These are phyloP conservation scores for Melolontha melolontha DNA, from an alignment of 2,888 invertebrate species.

Conservation along the genomic window DNA sequence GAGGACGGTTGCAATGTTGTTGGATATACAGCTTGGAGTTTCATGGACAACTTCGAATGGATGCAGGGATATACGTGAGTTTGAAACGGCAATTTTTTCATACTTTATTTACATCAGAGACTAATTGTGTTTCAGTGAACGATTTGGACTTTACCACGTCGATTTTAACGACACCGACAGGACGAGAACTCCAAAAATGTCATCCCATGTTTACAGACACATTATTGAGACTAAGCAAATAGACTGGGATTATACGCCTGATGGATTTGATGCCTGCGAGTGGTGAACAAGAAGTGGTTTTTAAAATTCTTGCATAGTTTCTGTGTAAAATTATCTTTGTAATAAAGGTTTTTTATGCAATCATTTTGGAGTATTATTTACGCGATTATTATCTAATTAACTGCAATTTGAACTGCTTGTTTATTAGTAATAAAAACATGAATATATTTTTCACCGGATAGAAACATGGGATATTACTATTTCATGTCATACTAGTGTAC, in stretches of 20 bases:
- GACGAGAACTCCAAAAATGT: conserved; percentile 69
- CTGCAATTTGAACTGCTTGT: too few relatives aligned
- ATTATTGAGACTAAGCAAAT: conserved; percentile 62
- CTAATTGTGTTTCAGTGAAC: conserved; percentile 62
- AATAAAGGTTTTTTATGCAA: too few relatives aligned
- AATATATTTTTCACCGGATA: too few relatives aligned
- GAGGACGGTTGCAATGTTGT: neutral
- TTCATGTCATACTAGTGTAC: too few relatives aligned
- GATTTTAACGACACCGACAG: conserved; percentile 70
- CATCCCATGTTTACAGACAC: conserved; percentile 66
- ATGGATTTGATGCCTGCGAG: conserved; percentile 60
- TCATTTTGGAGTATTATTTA: too few relatives aligned
- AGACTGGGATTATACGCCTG: conserved; percentile 1
- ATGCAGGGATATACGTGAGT: conserved; percentile 8
- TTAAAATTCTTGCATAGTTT: too few relatives aligned
- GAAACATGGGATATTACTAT: too few relatives aligned
- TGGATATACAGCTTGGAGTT: too few relatives aligned
- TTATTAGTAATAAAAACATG: too few relatives aligned
- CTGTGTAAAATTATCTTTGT: too few relatives aligned
- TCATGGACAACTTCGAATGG: neutral
- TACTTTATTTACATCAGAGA: neutral
- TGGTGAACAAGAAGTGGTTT: too few relatives aligned
- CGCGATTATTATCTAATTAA: too few relatives aligned
- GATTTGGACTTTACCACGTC: conserved; percentile 75
- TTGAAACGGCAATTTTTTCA: neutral